These are phyloP conservation scores for Forbesichthys agassizii DNA, from an alignment of 2,113 vertebrate species.

Conservation along the genomic window DNA sequence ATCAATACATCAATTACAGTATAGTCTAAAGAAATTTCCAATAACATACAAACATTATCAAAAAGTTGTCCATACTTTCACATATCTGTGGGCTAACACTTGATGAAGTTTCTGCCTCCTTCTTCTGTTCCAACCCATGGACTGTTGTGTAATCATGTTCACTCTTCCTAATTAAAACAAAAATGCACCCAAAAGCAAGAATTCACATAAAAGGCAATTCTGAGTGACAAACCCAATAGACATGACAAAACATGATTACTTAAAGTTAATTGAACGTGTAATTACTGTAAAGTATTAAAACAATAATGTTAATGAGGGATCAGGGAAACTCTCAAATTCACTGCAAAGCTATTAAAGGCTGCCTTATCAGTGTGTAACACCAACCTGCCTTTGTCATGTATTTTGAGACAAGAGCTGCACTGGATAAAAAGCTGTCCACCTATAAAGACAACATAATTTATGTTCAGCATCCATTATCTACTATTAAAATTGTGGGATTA, in stretches of 20 bases:
- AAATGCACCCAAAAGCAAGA: too few relatives aligned
- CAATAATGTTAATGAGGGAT: too few relatives aligned
- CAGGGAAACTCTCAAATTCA: not conserved
- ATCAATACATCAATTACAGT: too few relatives aligned
- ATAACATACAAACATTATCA: not conserved
- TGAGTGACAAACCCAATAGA: not conserved
- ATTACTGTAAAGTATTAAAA: too few relatives aligned
- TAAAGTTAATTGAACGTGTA: too few relatives aligned
- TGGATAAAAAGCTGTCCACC: slow-evolving; percentile 8
- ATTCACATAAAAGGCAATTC: not conserved
- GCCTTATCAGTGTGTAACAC: slow-evolving; percentile 3
- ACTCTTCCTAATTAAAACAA: too few relatives aligned
- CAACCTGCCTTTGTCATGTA: not conserved
- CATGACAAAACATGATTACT: not conserved
- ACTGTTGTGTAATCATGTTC: too few relatives aligned
- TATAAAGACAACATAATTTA: not conserved
- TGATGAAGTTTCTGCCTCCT: too few relatives aligned
- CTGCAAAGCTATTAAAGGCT: not conserved
- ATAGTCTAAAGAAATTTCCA: too few relatives aligned
- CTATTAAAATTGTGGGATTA: too few relatives aligned
- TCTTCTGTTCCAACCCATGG: too few relatives aligned
- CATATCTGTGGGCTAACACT: not conserved
- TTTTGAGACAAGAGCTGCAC: not conserved
- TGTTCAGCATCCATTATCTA: not conserved
- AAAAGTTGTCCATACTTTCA: not conserved